Conservation (phyloP, 2,113 vertebrate genomes). For the Perca schrenkii region DNA sequence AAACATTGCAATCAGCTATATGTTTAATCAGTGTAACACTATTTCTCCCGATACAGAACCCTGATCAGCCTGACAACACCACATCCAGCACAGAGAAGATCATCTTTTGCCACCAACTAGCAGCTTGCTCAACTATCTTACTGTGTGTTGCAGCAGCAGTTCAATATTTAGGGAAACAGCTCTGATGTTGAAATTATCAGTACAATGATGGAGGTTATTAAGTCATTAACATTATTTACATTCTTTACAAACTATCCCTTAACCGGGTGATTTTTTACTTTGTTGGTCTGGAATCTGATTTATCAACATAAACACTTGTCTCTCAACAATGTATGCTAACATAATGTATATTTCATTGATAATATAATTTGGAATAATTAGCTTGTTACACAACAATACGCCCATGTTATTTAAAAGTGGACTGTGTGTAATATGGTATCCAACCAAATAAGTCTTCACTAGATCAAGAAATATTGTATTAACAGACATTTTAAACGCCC, state of each 20-base stretch:
- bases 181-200: not conserved
- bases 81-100: not conserved
- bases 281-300: not conserved
- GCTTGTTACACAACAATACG: not conserved
- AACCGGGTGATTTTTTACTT: not conserved
- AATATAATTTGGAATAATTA: not conserved
- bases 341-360: not conserved
- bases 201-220: too few species aligned
- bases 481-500: not conserved
- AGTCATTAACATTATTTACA: not conserved
- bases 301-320: not conserved
- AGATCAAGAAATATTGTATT: not conserved
- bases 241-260: not conserved
- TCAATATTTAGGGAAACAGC: not conserved
- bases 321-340: not conserved
- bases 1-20: slow-evolving; percentile 10
- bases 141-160: not conserved
- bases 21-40: not conserved
- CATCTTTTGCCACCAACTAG: not conserved
- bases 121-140: not conserved
- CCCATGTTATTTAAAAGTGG: not conserved
- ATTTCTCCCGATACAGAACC: not conserved
- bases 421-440: not conserved
- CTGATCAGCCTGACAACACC: not conserved
- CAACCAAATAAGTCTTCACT: not conserved